These are phyloP conservation scores for Drosophila asahinai DNA, from an alignment of 1,140 invertebrate genomes.

Conservation along the genomic window DNA sequence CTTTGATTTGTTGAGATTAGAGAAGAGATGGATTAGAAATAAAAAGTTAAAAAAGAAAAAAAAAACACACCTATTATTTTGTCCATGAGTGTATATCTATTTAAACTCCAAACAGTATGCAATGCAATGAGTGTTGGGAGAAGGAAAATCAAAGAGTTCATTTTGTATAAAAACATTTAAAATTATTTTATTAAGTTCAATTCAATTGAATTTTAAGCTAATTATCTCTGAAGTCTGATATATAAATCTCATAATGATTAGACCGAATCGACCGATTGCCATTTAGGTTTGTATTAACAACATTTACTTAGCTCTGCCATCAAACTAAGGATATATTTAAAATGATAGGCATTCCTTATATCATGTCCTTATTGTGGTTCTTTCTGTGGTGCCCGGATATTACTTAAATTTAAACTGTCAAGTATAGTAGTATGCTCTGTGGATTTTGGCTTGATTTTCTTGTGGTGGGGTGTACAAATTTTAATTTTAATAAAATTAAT, in stretches of 20 bases:
- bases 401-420: slow-evolving; percentile 28
- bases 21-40: too few species aligned
- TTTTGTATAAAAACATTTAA: background rate
- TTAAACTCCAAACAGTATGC: slow-evolving; percentile 1
- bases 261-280: slow-evolving; percentile 26
- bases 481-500: slow-evolving; percentile 10
- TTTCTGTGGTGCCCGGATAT: background rate
- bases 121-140: background rate
- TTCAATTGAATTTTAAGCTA: too few species aligned
- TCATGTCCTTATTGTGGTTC: slow-evolving; percentile 9
- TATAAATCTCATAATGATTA: background rate
- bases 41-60: too few species aligned
- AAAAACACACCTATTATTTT: too few species aligned
- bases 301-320: slow-evolving; percentile 1
- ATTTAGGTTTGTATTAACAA: slow-evolving; percentile 2
- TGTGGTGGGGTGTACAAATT: slow-evolving; percentile 10
- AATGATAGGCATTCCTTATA: slow-evolving; percentile 27
- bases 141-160: background rate
- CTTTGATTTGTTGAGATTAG: too few species aligned
- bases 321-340: slow-evolving; percentile 17
- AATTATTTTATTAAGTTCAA: background rate
- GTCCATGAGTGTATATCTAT: too few species aligned
- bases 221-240: background rate
- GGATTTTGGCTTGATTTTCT: slow-evolving; percentile 4
- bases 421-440: slow-evolving; percentile 15